A percentile compares a stretch with the other conserved stretches of the same genome.
These are phyloP conservation scores for Palythoa grandiflora DNA, from an alignment of 92 coral and sea anemone genomes.

Conservation along the genomic window DNA sequence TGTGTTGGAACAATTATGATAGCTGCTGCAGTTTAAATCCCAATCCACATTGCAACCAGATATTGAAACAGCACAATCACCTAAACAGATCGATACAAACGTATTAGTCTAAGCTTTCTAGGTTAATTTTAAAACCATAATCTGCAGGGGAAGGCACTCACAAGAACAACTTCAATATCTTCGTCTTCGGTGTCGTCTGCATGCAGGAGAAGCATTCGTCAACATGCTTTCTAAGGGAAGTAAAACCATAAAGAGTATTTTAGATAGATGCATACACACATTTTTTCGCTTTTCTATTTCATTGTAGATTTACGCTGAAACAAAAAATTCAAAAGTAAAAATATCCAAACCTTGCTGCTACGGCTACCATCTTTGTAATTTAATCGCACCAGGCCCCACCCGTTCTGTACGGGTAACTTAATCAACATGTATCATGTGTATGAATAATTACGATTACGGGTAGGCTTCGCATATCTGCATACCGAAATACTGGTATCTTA, in stretches of 20 bases:
- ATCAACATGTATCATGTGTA: slow-evolving; percentile 10
- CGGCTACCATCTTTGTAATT: slow-evolving; percentile 16
- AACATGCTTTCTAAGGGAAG: slow-evolving; percentile 45
- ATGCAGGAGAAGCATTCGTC: slow-evolving; percentile 54
- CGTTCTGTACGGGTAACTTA: slow-evolving; percentile 24
- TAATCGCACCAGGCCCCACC: slow-evolving; percentile 11
- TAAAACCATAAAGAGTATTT: slow-evolving; percentile 36
- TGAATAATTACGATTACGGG: slow-evolving; percentile 5
- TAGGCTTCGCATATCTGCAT: slow-evolving; percentile 11
- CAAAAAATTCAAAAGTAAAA: background rate
- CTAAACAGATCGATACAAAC: slow-evolving; percentile 65
- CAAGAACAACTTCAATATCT: slow-evolving; percentile 60
- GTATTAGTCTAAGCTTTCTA: slow-evolving; percentile 63
- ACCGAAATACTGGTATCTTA: slow-evolving; percentile 31
- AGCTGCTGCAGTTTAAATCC: slow-evolving; percentile 15
- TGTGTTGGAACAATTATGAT: slow-evolving; percentile 36
- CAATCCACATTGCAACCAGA: slow-evolving; percentile 15
- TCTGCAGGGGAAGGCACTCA: slow-evolving; percentile 52
- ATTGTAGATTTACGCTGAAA: background rate
- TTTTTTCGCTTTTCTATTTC: background rate
- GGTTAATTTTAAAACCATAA: slow-evolving; percentile 57
- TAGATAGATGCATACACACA: slow-evolving; percentile 4
- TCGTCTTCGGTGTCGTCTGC: slow-evolving; percentile 53
- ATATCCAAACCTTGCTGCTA: slow-evolving; percentile 22
- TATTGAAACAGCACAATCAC: slow-evolving; percentile 39